A percentile compares a stretch with the other conserved stretches of the same genome.
Evolutionary conservation across 2,113 vertebrate genomes (phyloP).

Genomic region (Brachyhypopomus gauderio): DNA sequence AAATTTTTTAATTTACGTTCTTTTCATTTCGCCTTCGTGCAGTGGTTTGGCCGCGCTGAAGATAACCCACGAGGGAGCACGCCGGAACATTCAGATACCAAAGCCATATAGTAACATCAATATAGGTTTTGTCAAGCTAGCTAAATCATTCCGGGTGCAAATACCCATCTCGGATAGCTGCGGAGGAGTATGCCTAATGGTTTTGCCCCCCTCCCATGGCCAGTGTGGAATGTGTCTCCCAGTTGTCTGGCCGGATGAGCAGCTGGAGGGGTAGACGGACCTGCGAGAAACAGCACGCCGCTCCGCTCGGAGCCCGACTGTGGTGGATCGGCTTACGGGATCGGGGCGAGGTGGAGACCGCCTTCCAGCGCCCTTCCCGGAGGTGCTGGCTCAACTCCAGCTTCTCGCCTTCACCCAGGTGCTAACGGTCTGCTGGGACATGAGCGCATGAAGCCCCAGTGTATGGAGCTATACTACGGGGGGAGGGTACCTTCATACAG

Average conservation of each 20-base stretch:
- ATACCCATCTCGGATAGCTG: conserved; percentile 45
- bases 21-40: neutral
- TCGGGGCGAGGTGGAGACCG: neutral
- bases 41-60: neutral
- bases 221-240: conserved; percentile 40
- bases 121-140: neutral
- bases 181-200: conserved; percentile 38
- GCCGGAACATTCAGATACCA: neutral
- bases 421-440: conserved; percentile 17
- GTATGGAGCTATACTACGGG: neutral
- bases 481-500: neutral
- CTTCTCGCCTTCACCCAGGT: conserved; percentile 42
- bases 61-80: neutral
- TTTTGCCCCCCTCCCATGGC: conserved; percentile 24
- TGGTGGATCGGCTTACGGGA: conserved; percentile 22
- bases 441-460: neutral
- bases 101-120: conserved; percentile 17
- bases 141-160: conserved; percentile 31
- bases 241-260: conserved; percentile 49
- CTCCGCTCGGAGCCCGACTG: conserved; percentile 32
- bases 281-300: neutral
- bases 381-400: neutral
- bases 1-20: neutral
- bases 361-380: neutral
- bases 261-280: conserved; percentile 25